These are phyloP conservation scores for Neoniphon sammara DNA, from an alignment of 2,797 vertebrate genomes.

Conservation along the genomic window DNA sequence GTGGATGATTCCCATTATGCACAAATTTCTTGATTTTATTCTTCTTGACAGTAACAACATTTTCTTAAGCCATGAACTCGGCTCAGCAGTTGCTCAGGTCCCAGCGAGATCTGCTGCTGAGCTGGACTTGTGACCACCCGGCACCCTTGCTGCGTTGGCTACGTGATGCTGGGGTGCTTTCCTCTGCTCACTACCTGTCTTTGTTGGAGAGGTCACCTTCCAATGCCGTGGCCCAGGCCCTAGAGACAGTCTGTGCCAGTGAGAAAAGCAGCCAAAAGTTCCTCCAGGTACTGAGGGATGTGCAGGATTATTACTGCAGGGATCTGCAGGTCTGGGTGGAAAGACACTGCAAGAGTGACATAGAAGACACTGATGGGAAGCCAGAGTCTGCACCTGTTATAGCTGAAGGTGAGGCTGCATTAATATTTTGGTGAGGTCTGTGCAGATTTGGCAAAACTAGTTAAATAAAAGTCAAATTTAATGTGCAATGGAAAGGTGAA, in stretches of 20 bases:
- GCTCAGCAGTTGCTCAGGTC: constrained; percentile 65
- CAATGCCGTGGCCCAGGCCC: constrained; percentile 68
- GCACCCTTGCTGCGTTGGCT: constrained; percentile 76
- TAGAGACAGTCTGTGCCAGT: constrained; percentile 66
- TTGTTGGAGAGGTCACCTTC: constrained; percentile 73
- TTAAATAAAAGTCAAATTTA: background rate
- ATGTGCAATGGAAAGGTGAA: background rate
- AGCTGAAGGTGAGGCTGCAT: constrained; percentile 51
- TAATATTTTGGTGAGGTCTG: background rate
- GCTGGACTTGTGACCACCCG: constrained; percentile 74
- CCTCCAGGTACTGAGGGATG: constrained; percentile 72
- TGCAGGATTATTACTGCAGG: constrained; percentile 76
- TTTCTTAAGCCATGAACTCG: constrained; percentile 54
- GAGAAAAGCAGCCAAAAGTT: constrained; percentile 70
- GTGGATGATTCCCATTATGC: background rate
- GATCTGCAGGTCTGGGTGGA: constrained; percentile 78
- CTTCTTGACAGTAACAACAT: background rate
- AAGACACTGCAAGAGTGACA: constrained; percentile 39
- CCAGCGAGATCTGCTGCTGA: constrained; percentile 66
- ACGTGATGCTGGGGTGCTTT: constrained; percentile 65
- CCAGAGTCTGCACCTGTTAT: constrained; percentile 12
- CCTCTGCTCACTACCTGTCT: constrained; percentile 61
- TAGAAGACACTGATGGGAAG: accelerated
- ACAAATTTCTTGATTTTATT: background rate
- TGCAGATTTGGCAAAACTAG: background rate